Evolutionary conservation across 2,113 vertebrate genomes (phyloP).

Genomic region (Podocnemis expansa): DNA sequence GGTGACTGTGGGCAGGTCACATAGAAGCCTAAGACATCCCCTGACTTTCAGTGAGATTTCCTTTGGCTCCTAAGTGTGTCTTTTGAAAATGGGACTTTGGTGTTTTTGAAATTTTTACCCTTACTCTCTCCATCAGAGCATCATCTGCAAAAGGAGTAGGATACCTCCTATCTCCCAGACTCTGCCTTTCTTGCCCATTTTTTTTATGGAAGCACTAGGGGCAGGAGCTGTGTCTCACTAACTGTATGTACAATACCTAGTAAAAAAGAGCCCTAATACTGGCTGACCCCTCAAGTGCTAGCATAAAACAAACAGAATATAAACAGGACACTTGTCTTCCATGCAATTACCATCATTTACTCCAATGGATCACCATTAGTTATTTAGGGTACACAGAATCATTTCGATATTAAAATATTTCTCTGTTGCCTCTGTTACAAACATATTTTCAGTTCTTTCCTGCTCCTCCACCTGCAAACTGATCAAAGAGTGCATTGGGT

Average conservation of each 20-base stretch:
- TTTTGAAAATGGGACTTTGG: neutral
- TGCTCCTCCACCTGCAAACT: fast-evolving
- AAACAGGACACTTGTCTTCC: neutral
- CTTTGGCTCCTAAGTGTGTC: neutral
- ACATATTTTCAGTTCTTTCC: neutral
- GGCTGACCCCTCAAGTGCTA: neutral
- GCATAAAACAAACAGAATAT: neutral
- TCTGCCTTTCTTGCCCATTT: neutral
- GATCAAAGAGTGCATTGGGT: neutral
- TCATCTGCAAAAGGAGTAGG: fast-evolving
- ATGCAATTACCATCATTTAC: neutral
- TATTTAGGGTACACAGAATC: neutral
- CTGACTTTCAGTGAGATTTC: neutral
- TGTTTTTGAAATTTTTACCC: neutral
- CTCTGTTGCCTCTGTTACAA: fast-evolving
- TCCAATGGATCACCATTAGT: neutral
- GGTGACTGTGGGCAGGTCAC: neutral
- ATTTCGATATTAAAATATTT: neutral
- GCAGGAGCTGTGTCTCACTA: neutral
- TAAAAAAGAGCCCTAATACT: neutral
- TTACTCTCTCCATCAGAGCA: neutral
- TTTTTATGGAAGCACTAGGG: neutral
- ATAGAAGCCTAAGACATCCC: neutral
- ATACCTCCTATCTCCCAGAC: neutral
- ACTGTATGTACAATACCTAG: fast-evolving